Base-by-base conservation (phyloP, 2,888 invertebrate genomes). In the Zygogramma bicolorata region DNA sequence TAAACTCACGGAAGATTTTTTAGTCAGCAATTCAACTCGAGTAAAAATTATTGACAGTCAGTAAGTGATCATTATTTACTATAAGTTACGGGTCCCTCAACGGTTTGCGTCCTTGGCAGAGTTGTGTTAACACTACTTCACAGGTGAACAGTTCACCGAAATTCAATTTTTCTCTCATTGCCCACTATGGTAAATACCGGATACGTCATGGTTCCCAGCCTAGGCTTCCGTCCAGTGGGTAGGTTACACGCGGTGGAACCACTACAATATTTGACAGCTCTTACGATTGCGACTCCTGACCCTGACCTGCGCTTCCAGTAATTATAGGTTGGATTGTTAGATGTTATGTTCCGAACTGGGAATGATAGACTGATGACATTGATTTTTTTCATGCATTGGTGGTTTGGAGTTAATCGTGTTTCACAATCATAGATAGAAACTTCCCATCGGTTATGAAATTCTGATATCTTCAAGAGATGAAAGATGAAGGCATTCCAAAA, bases 101-200 rank as follows among this genome's bases (percentile, higher is more conserved):
- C 20, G 20, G 8, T 18, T 10, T 20, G 10, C 3, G 10, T 20
- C 46, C 46, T 20, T 22, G 46, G 18, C 13, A 46, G 46, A 46
- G 18, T 46, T 46, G 18, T 10, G 46, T 10, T 18, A 3, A 18
- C 0, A 7, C 10, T 34, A 2, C 8, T 46, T 46, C 18, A 18
- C 20, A 46, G 8, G 46, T 20, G 20, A 46, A 46, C 46, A 46
- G 20, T 20, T 46, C 46, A 18, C 20, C 10, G 18, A 34, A 46
- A 18, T 18, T 46, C 46, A 20, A 46, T 46, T 46, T 46, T 46
- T 46, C 46, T 46, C 13, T 46, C 8, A 46, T 46, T 20, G 46
- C 34, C 13, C 34, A 13, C 34, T 1, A 46, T 46, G 13, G 0
- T 60, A 60, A 60, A 27, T 60, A 62, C 62, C 62, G 62, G 62